Conservation (phyloP, 2,113 vertebrate genomes). For the Puffinus mauretanicus region DNA sequence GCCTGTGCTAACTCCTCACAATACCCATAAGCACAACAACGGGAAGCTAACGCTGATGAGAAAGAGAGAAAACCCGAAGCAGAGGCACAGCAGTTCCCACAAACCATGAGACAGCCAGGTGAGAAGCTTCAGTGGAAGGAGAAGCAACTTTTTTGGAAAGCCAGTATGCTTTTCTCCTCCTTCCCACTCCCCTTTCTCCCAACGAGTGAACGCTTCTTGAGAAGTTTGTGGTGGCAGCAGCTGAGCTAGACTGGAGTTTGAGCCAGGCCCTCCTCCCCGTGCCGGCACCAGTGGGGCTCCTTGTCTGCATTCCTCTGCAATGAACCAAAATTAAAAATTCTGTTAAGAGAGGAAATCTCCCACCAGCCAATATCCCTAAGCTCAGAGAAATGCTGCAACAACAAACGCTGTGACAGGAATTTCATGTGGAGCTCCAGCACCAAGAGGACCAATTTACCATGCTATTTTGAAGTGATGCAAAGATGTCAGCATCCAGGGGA, state of each 20-base stretch:
- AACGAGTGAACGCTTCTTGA: not conserved
- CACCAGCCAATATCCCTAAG: not conserved
- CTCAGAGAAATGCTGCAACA: not conserved
- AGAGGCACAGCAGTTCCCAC: not conserved
- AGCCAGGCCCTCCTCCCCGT: not conserved
- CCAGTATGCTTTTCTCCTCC: not conserved
- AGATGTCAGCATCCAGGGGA: not conserved
- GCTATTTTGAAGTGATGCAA: constrained; percentile 7
- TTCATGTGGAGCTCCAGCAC: constrained; percentile 8
- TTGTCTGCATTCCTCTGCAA: not conserved
- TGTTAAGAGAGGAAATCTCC: constrained; percentile 56
- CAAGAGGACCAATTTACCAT: not conserved
- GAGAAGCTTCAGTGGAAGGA: constrained; percentile 4
- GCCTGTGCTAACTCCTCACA: not conserved
- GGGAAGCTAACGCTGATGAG: not conserved
- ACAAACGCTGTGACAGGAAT: not conserved
- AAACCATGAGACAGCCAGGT: not conserved
- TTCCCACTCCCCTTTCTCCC: not conserved
- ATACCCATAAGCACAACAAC: not conserved
- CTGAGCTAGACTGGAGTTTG: not conserved
- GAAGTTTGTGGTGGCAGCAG: not conserved
- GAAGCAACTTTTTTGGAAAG: not conserved
- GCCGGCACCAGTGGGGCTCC: not conserved
- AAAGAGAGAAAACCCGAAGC: not conserved
- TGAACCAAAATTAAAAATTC: constrained; percentile 46